A percentile compares a stretch with the other conserved stretches of the same genome.
phyloP scores from a whole-genome alignment of 2,888 invertebrate genomes.

The Odontothrips loti region DNA sequence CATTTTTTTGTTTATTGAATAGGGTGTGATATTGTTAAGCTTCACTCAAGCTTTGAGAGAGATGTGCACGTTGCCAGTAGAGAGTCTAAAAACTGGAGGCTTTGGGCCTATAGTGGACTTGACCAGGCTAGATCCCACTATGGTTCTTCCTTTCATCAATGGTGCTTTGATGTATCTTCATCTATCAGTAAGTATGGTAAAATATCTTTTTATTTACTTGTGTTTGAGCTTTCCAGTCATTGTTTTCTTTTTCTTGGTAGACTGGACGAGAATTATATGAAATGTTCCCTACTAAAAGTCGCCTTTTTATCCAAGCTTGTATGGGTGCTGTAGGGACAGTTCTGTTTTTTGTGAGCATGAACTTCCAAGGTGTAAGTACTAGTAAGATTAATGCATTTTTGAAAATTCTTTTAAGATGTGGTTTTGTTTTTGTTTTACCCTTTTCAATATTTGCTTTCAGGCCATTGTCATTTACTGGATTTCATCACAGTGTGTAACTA shows the following conservation, averaged over 20 bases:
- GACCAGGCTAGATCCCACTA: constrained; percentile 85
- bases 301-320: constrained; percentile 68
- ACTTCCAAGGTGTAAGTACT: constrained; percentile 70
- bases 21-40: constrained; percentile 84
- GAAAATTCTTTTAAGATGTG: background rate
- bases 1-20: constrained; percentile 39
- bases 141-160: constrained; percentile 74
- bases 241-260: constrained; percentile 43
- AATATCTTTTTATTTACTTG: constrained; percentile 28
- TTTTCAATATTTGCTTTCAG: constrained; percentile 43
- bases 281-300: constrained; percentile 58
- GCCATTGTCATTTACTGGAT: constrained; percentile 89
- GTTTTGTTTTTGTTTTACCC: constrained; percentile 22
- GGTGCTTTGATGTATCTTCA: background rate
- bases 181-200: constrained; percentile 29
- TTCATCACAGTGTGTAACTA: constrained; percentile 78
- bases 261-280: constrained; percentile 72
- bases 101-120: constrained; percentile 90
- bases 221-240: constrained; percentile 20
- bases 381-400: constrained; percentile 30
- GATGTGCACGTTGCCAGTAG: constrained; percentile 89
- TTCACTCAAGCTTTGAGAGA: constrained; percentile 81
- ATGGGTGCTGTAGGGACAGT: constrained; percentile 71
- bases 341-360: constrained; percentile 78
- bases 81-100: constrained; percentile 84